Base-by-base conservation (phyloP, 2,797 vertebrate genomes). In the Siniperca undulata region DNA sequence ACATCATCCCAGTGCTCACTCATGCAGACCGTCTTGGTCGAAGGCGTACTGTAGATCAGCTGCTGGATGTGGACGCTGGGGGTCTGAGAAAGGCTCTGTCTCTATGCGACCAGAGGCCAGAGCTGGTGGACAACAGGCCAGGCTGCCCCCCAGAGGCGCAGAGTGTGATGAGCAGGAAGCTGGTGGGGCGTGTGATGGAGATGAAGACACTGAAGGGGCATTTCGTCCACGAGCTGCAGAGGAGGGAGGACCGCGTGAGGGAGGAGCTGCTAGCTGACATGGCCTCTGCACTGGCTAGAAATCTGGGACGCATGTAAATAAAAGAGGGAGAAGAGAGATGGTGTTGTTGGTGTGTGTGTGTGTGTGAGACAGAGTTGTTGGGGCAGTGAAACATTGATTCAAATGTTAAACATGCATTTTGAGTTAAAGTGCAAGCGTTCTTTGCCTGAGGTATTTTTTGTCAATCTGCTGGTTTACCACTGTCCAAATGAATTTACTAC, bases 141-240 rank as follows among this genome's bases (percentile, higher is more conserved):
- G 79, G 89, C 40, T 17, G 74, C 48, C 66, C 77, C 3, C 40
- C 55, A 6, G 82, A 90, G 68, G 87, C 13, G 2, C 76, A 71
- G 86, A 84, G 30, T 3, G 53, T 4, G 11, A 50, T 53, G 0
- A 62, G 83, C 62, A 81, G 70, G 22, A 38, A 74, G 80, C 79
- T 95, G 44, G 5, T 94, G 79, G 87, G 62, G 69, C 91, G 89
- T 0, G 90, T 92, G 81, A 78, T 74, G 48, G 90, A 93, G 77
- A 78, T 90, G 83, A 88, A 78, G 69, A 80, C 75, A 8, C 61
- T 80, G 58, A 83, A 61, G 65, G 94, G 91, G 13, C 84, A 87
- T 80, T 95, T 94, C 9, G 30, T 91, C 71, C 95, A 96, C 3
- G 91, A 94, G 88, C 87, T 95, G 73, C 94, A 95, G 81, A 90